phyloP scores from a whole-genome alignment of 2,797 vertebrate genomes.

The Hipposideros larvatus region DNA sequence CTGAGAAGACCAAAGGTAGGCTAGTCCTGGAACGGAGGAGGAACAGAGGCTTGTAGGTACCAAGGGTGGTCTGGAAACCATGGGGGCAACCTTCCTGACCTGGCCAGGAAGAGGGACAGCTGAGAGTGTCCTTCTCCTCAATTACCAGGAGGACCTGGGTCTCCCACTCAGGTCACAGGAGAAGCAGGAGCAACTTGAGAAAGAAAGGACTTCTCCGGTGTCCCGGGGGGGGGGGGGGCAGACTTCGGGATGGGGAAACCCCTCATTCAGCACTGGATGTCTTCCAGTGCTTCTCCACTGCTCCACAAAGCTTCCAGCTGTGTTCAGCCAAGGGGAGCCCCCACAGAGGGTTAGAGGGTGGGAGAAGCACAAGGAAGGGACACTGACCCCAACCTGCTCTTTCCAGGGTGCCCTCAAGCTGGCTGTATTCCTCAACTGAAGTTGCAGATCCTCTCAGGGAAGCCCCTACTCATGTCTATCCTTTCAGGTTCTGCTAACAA shows the following conservation, averaged over 20 bases:
- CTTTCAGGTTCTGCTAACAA: neutral
- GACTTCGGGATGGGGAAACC: fast-evolving
- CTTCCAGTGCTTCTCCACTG: neutral
- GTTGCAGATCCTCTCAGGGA: neutral
- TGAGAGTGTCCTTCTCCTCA: neutral
- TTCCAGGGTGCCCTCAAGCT: neutral
- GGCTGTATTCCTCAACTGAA: neutral
- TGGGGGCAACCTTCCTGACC: neutral
- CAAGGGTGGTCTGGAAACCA: too few relatives aligned
- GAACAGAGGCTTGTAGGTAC: neutral
- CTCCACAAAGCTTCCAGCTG: neutral
- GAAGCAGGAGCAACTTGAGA: neutral
- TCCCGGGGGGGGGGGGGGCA: neutral
- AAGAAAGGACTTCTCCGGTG: neutral
- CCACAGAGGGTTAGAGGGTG: neutral
- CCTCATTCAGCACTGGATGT: neutral
- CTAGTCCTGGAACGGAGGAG: neutral
- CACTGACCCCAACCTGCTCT: neutral
- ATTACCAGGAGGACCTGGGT: neutral
- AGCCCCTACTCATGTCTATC: neutral
- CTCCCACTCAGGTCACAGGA: too few relatives aligned
- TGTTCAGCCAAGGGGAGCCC: neutral
- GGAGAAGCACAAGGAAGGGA: neutral
- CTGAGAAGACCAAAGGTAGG: neutral
- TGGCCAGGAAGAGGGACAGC: neutral